A percentile compares a stretch with the other conserved stretches of the same genome.
Evolutionary conservation across 2,888 invertebrate species (phyloP).

Genomic region (Endomychus coccineus): DNA sequence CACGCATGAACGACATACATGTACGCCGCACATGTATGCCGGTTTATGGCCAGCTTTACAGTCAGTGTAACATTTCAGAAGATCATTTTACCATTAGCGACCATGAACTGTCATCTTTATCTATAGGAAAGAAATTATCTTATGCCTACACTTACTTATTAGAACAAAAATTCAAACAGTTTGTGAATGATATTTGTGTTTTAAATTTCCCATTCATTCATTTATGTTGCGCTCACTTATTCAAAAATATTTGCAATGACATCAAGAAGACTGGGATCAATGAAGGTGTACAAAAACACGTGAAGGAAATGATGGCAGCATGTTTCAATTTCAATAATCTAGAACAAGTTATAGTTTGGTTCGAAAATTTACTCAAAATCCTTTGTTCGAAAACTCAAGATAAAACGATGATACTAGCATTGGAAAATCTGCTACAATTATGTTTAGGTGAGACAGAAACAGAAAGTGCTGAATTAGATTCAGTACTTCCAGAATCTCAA

Average conservation of each 20-base stretch:
- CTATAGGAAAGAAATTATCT: too few species aligned
- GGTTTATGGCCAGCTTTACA: too few species aligned
- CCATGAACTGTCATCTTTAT: too few species aligned
- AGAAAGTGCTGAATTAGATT: too few species aligned
- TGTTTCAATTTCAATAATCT: background rate
- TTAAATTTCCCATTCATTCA: constrained; percentile 2
- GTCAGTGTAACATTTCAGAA: constrained; percentile 1
- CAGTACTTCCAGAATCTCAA: too few species aligned
- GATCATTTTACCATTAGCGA: background rate
- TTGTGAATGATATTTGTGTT: background rate
- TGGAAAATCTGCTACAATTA: too few species aligned
- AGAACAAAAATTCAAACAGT: constrained; percentile 2
- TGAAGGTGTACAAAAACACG: background rate
- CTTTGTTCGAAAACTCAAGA: constrained; percentile 1
- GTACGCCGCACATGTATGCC: too few species aligned
- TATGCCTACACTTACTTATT: constrained; percentile 1
- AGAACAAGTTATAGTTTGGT: too few species aligned
- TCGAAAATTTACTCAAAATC: constrained; percentile 1
- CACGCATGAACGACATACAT: too few species aligned
- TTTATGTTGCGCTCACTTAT: constrained; percentile 2
- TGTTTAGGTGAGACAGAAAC: too few species aligned
- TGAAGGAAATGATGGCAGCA: constrained; percentile 7
- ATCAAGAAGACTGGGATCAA: background rate
- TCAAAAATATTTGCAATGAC: constrained; percentile 1
- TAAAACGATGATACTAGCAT: too few species aligned